These are phyloP conservation scores for Rhipidura dahli DNA, from an alignment of 2,113 vertebrate species.

Conservation along the genomic window DNA sequence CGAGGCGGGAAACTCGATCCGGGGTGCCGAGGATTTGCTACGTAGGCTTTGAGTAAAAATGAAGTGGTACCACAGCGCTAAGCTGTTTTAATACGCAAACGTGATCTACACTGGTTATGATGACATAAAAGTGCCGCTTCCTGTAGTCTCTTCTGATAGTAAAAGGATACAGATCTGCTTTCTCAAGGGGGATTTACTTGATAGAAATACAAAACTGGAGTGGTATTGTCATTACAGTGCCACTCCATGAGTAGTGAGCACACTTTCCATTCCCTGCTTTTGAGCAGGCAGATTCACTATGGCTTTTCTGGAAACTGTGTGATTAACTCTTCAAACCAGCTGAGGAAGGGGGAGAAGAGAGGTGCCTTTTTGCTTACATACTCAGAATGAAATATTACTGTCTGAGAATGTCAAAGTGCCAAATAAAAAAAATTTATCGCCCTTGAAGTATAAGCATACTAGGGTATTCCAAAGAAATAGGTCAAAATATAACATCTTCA, in stretches of 20 bases:
- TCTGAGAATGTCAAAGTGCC: background rate
- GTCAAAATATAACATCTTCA: background rate
- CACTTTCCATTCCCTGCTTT: background rate
- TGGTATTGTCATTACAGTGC: background rate
- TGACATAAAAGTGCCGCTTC: background rate
- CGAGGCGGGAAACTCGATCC: fast-evolving
- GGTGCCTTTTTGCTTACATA: background rate
- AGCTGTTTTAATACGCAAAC: background rate
- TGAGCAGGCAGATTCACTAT: background rate
- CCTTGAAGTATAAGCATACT: background rate
- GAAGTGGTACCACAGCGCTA: background rate
- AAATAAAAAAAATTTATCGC: background rate
- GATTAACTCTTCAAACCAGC: background rate
- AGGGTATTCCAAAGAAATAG: background rate
- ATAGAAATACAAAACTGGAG: background rate
- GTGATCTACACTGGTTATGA: background rate
- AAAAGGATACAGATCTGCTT: background rate
- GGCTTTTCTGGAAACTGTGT: background rate
- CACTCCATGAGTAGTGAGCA: background rate
- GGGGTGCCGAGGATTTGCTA: fast-evolving
- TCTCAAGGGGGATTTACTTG: background rate
- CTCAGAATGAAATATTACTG: background rate
- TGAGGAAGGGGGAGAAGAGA: background rate
- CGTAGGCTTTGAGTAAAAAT: background rate
- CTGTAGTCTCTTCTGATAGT: background rate